Conservation (phyloP, 2,113 vertebrate species). For the Zosterops pallidus region DNA sequence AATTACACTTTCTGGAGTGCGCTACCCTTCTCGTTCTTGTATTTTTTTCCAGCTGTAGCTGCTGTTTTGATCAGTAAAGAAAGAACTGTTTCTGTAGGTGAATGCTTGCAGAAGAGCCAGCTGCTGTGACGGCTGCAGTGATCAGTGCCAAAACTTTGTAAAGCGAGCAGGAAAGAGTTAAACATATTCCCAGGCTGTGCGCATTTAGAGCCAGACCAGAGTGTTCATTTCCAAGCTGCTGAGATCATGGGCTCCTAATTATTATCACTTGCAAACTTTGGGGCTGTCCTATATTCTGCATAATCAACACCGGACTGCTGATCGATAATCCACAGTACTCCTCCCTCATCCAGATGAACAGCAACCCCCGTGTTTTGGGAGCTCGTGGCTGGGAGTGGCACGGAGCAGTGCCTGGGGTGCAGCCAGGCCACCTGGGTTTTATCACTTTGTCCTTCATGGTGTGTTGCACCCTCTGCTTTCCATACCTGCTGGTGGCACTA, state of each 20-base stretch:
- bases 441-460: neutral
- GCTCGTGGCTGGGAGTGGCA: neutral
- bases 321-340: neutral
- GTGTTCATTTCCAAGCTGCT: neutral
- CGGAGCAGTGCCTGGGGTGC: neutral
- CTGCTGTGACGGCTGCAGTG: neutral
- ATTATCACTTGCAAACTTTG: neutral
- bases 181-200: neutral
- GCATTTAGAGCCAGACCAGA: neutral
- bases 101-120: neutral
- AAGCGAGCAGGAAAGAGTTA: neutral
- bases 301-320: neutral
- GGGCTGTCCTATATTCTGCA: neutral
- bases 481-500: neutral
- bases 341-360: neutral
- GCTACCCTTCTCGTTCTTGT: neutral
- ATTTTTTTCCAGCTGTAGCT: neutral
- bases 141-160: neutral
- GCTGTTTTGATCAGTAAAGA: neutral
- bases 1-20: neutral
- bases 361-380: neutral
- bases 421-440: neutral
- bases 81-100: neutral
- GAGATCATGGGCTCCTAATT: slow-evolving; percentile 8
- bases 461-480: neutral